These are phyloP conservation scores for Drosophila rhopaloa DNA, from an alignment of 1,140 invertebrate genomes.

Conservation along the genomic window DNA sequence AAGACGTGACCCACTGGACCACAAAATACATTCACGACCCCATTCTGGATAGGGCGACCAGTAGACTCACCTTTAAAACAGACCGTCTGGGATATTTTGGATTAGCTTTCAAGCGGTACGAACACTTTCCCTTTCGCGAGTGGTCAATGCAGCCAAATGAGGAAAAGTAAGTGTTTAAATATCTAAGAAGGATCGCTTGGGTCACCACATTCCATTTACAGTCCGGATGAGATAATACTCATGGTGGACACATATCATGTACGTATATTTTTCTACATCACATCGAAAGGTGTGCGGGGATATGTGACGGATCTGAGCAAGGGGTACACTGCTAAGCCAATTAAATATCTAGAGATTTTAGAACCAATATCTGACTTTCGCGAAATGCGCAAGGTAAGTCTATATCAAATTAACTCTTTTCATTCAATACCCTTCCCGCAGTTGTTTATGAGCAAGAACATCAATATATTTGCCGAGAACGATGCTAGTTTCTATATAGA, in stretches of 20 bases:
- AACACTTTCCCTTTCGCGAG: constrained; percentile 74
- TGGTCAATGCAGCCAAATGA: constrained; percentile 69
- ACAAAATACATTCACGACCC: constrained; percentile 39
- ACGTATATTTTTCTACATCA: constrained; percentile 61
- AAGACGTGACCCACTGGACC: constrained; percentile 60
- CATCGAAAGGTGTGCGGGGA: constrained; percentile 54
- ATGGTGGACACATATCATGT: constrained; percentile 67
- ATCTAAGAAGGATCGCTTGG: too few species aligned
- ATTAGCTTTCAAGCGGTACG: constrained; percentile 74
- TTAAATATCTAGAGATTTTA: constrained; percentile 67
- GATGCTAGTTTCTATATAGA: constrained; percentile 76
- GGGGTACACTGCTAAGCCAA: constrained; percentile 47
- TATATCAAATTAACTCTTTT: too few species aligned
- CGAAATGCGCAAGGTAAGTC: constrained; percentile 57
- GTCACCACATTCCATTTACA: not conserved
- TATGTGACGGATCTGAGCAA: constrained; percentile 67
- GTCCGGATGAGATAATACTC: constrained; percentile 62
- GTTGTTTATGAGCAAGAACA: constrained; percentile 55
- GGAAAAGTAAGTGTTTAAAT: constrained; percentile 56
- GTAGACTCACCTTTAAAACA: constrained; percentile 54
- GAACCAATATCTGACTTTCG: constrained; percentile 64
- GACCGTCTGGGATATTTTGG: constrained; percentile 72
- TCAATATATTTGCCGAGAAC: constrained; percentile 75
- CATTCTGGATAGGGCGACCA: constrained; percentile 26
- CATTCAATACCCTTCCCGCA: not conserved